Percentiles rank a stretch among this genome's conserved stretches.
Conservation (phyloP, 2,113 vertebrate genomes). For the Sinosuthora webbiana region DNA sequence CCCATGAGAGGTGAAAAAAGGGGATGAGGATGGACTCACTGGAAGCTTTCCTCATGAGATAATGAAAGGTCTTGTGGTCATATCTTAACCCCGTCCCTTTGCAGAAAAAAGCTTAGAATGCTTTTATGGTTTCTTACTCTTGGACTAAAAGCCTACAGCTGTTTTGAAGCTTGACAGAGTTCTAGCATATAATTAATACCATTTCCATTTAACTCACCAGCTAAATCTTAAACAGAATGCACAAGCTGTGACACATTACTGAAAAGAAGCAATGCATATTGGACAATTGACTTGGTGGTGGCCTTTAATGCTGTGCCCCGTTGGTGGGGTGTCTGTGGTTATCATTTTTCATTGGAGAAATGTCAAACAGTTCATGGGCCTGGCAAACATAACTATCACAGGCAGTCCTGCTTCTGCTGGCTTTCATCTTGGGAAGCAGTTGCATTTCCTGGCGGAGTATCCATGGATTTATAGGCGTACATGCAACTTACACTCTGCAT, state of each 20-base stretch:
- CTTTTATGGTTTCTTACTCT: constrained; percentile 14
- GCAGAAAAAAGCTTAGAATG: neutral
- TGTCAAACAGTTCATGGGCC: constrained; percentile 30
- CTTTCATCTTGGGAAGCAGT: neutral
- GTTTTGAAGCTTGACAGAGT: constrained; percentile 42
- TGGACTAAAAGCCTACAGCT: constrained; percentile 46
- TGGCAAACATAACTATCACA: constrained; percentile 33
- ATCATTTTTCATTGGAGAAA: constrained; percentile 32
- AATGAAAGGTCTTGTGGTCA: neutral
- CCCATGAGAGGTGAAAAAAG: neutral
- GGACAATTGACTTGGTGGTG: constrained; percentile 46
- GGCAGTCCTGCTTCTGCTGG: neutral
- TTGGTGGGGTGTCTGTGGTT: constrained; percentile 38
- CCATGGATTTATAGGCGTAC: neutral
- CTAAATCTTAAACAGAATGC: constrained; percentile 41
- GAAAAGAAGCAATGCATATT: neutral
- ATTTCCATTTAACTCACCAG: constrained; percentile 55
- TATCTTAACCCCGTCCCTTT: neutral
- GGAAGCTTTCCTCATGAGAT: constrained; percentile 5
- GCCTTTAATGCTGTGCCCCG: constrained; percentile 33
- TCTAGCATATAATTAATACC: constrained; percentile 54
- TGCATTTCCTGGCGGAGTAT: neutral
- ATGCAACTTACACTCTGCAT: neutral
- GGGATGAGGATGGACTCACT: neutral
- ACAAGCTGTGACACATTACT: constrained; percentile 38